These are phyloP conservation scores for Zaprionus tsacasi DNA, from an alignment of 1,140 invertebrate species.

Conservation along the genomic window DNA sequence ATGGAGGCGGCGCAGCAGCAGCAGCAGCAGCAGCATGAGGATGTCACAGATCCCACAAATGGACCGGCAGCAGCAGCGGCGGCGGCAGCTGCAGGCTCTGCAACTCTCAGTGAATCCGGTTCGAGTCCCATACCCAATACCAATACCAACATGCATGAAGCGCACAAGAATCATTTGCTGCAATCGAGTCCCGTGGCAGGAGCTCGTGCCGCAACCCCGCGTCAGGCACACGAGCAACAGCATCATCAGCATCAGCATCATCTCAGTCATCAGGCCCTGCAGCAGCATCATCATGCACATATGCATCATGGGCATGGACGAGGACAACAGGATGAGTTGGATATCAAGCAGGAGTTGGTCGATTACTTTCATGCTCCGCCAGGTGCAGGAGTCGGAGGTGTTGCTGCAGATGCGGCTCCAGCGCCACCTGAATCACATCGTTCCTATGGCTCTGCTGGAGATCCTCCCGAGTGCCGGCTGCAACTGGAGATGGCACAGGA, in stretches of 20 bases:
- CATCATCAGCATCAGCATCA: conserved; percentile 51
- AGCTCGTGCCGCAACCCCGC: conserved; percentile 50
- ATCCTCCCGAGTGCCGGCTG: conserved; percentile 61
- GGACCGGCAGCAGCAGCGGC: neutral
- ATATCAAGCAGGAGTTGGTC: conserved; percentile 79
- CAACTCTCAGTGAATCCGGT: conserved; percentile 62
- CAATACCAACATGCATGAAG: conserved; percentile 77
- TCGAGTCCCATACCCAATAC: conserved; percentile 82
- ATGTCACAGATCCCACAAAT: neutral
- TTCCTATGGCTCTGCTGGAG: conserved; percentile 78
- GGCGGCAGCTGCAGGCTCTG: neutral
- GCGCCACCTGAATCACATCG: conserved; percentile 75
- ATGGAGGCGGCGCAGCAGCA: conserved; percentile 14
- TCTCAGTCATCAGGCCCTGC: conserved; percentile 43
- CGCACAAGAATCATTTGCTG: conserved; percentile 74
- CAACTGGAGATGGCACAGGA: conserved; percentile 80
- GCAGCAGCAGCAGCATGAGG: neutral
- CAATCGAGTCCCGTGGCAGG: conserved; percentile 47
- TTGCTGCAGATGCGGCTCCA: conserved; percentile 36
- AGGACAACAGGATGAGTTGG: conserved; percentile 58
- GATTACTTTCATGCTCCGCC: conserved; percentile 71
- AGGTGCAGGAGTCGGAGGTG: conserved; percentile 1
- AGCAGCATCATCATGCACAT: conserved; percentile 34
- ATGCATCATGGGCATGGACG: conserved; percentile 41
- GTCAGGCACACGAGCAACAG: conserved; percentile 68